Base-by-base conservation (phyloP, 2,888 invertebrate genomes). In the Lycia hirtaria region DNA sequence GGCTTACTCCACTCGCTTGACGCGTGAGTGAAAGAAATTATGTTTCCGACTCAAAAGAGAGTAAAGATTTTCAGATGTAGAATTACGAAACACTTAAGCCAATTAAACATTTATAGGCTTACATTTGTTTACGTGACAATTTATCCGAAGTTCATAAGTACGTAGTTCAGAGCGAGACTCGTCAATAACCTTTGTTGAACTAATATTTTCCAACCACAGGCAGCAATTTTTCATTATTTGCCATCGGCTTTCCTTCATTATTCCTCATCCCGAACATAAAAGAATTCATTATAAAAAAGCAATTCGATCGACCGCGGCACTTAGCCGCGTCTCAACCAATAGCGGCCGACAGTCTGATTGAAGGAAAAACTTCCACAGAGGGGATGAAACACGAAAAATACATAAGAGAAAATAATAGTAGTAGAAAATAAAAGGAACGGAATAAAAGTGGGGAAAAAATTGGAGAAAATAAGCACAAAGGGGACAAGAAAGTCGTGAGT, bases 381-480 rank as follows among this genome's bases (percentile, higher is more conserved):
- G 81, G 81, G 80, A 83, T 81, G 87, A 84, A 87, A 88, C 87
- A 87, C 85, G 84, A 87, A 85, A 88, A 88, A 88, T 88, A 90
- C 86, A 88, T 88, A 88, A 85, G 82, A 88, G 85, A 87, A 88
- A 88, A 88, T 88, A 89, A 88, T 91, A 90, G 81, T 87, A 86
- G 85, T 84, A 84, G 80, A 85, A 86, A 88, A 87, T 83, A 85
- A 85, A 85, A 83, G 82, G 82, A 84, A 83, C 78, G 83, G 85
- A 86, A 87, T 86, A 86, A 88, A 87, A 87, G 84, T 83, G 85
- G 85, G 84, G 85, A 87, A 86, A 87, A 88, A 90, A 88, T 83
- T 88, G 83, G 81, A 85, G 87, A 89, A 88, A 90, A 89, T 87
- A 88, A 88, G 91, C 81, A 90, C 90, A 91, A 91, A 88, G 88